A percentile compares a stretch with the other conserved stretches of the same genome.
Conservation (phyloP, 2,113 vertebrate genomes). For the Larimichthys crocea region DNA sequence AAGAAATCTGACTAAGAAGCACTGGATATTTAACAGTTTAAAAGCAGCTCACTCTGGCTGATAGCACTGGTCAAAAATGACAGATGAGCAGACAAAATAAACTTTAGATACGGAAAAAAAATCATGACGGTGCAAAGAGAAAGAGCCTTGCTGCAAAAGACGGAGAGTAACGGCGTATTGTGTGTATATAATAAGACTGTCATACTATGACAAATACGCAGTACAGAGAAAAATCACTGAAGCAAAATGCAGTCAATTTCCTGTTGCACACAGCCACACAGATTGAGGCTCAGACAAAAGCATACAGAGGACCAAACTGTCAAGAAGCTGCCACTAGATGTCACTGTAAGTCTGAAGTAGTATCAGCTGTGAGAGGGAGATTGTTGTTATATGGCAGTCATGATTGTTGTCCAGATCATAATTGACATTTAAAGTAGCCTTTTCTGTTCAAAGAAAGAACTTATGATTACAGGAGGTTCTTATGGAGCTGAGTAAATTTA, state of each 20-base stretch:
- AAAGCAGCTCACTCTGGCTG: not conserved
- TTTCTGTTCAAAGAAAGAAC: not conserved
- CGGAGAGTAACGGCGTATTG: not conserved
- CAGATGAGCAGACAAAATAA: not conserved
- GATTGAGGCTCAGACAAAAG: slow-evolving; percentile 20
- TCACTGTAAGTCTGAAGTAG: slow-evolving; percentile 42
- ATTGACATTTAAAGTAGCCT: not conserved
- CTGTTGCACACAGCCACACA: slow-evolving; percentile 7
- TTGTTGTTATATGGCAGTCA: not conserved
- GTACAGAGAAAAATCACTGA: slow-evolving; percentile 22
- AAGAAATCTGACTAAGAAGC: slow-evolving; percentile 1
- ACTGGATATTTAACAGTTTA: not conserved
- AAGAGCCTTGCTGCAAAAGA: slow-evolving; percentile 10
- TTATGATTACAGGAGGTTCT: not conserved
- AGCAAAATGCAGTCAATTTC: slow-evolving; percentile 31
- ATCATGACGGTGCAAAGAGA: not conserved
- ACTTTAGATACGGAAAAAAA: not conserved
- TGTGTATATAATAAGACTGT: slow-evolving; percentile 18
- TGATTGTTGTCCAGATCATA: slow-evolving; percentile 12
- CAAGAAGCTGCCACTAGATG: slow-evolving; percentile 71
- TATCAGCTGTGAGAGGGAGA: not conserved
- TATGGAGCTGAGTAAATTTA: not conserved
- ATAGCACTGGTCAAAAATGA: slow-evolving; percentile 1
- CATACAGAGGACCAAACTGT: slow-evolving; percentile 26
- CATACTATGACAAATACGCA: slow-evolving; percentile 20